Evolutionary conservation across 2,113 vertebrate species (phyloP).

Genomic region (Microcebus tavaratra): DNA sequence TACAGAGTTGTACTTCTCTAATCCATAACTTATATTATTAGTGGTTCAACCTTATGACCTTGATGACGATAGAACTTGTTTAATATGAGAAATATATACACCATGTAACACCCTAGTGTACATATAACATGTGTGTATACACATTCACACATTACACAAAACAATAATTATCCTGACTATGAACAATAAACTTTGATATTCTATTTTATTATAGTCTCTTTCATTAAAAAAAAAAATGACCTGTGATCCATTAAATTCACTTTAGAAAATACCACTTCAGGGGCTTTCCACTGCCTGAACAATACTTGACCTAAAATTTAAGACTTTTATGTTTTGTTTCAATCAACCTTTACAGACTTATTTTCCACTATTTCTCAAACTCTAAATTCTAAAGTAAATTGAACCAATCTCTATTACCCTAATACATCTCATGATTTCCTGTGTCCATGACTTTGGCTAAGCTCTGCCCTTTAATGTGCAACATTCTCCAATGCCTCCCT

Average conservation of each 20-base stretch:
- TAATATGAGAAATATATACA: neutral
- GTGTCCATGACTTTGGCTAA: neutral
- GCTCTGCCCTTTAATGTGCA: neutral
- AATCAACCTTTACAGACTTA: neutral
- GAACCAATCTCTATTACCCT: neutral
- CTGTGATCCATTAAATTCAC: neutral
- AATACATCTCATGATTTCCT: neutral
- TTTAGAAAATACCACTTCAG: neutral
- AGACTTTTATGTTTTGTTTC: neutral
- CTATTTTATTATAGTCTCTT: neutral
- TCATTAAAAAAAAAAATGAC: neutral
- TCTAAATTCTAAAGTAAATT: neutral
- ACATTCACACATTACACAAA: neutral
- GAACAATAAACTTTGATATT: neutral
- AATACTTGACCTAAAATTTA: slow-evolving; percentile 27
- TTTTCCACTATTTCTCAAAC: neutral
- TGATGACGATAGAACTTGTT: neutral
- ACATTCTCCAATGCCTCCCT: neutral
- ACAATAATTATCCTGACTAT: neutral
- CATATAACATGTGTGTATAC: neutral
- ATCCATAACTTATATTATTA: neutral
- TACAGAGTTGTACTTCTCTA: neutral
- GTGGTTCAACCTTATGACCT: neutral
- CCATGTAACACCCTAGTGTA: neutral
- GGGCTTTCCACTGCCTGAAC: neutral